Evolutionary conservation across 1,140 invertebrate species (phyloP).

Genomic region (Lethocerus indicus): DNA sequence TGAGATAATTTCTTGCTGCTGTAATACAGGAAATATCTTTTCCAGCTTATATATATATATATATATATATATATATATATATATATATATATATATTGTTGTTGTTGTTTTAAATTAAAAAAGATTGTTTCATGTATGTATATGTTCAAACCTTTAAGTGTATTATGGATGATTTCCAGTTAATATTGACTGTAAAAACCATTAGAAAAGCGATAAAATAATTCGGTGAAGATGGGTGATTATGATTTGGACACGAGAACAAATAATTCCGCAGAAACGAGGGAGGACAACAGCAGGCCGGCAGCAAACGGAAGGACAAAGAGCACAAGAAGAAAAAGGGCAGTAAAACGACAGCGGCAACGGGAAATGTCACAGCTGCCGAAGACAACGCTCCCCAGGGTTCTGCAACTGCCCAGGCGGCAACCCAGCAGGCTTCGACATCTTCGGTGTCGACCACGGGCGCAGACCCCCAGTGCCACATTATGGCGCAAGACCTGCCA

Average conservation of each 20-base stretch:
- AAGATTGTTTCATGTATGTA: not conserved
- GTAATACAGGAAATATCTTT: too few species aligned
- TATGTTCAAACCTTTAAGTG: not conserved
- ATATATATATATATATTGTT: too few species aligned
- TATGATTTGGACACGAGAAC: not conserved
- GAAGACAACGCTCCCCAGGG: not conserved
- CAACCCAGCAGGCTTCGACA: not conserved
- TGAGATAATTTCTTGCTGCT: too few species aligned
- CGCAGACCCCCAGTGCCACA: too few species aligned
- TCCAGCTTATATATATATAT: too few species aligned
- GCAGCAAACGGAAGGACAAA: conserved; percentile 26
- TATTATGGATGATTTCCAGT: not conserved
- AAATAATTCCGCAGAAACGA: not conserved
- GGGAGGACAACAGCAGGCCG: not conserved
- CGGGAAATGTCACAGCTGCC: not conserved
- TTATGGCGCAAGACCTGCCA: too few species aligned
- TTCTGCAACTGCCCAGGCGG: not conserved
- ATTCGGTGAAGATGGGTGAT: not conserved
- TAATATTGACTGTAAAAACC: not conserved
- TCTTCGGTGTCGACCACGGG: not conserved
- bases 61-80: too few species aligned
- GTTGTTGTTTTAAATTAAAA: too few species aligned
- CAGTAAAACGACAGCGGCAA: conserved; percentile 16
- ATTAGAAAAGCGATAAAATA: not conserved
- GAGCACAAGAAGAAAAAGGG: conserved; percentile 33